phyloP scores from a whole-genome alignment of 64 coral and sea anemone species.

The Dendrophyllia cribrosa region DNA sequence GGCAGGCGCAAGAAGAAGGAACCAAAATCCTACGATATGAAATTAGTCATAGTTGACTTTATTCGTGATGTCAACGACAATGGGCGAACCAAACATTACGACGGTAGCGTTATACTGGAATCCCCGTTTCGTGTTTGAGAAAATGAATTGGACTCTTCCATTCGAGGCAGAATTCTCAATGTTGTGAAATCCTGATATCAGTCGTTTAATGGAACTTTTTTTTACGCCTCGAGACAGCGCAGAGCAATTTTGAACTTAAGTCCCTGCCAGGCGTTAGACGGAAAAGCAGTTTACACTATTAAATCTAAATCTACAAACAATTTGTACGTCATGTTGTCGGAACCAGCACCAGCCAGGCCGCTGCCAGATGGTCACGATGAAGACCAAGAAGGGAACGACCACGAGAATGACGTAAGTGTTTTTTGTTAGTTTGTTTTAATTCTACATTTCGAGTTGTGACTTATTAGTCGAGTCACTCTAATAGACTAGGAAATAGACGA shows the following conservation, averaged over 20 bases:
- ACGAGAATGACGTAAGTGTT: neutral
- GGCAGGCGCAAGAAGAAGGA: conserved; percentile 20
- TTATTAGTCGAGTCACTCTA: neutral
- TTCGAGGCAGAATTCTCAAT: neutral
- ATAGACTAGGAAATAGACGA: too few relatives aligned
- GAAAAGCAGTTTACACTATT: conserved; percentile 23
- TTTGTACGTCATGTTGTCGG: conserved; percentile 43
- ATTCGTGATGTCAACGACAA: conserved; percentile 28
- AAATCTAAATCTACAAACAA: conserved; percentile 48
- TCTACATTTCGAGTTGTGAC: neutral
- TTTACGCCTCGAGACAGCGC: conserved; percentile 41
- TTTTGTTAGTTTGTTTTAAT: neutral
- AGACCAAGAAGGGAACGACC: neutral
- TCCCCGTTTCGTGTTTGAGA: conserved; percentile 11
- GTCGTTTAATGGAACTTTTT: conserved; percentile 5
- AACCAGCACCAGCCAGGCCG: conserved; percentile 10
- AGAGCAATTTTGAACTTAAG: conserved; percentile 31
- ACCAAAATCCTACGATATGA: conserved; percentile 48
- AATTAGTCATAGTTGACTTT: conserved; percentile 38
- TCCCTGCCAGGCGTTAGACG: conserved; percentile 31
- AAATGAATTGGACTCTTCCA: conserved; percentile 15
- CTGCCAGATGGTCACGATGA: conserved; percentile 9
- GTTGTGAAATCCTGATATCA: conserved; percentile 42
- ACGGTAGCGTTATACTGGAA: conserved; percentile 8
- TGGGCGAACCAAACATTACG: neutral